A percentile compares a stretch with the other conserved stretches of the same genome.
These are phyloP conservation scores for Lepidurus arcticus DNA, from an alignment of 1,140 invertebrate genomes.

Conservation along the genomic window DNA sequence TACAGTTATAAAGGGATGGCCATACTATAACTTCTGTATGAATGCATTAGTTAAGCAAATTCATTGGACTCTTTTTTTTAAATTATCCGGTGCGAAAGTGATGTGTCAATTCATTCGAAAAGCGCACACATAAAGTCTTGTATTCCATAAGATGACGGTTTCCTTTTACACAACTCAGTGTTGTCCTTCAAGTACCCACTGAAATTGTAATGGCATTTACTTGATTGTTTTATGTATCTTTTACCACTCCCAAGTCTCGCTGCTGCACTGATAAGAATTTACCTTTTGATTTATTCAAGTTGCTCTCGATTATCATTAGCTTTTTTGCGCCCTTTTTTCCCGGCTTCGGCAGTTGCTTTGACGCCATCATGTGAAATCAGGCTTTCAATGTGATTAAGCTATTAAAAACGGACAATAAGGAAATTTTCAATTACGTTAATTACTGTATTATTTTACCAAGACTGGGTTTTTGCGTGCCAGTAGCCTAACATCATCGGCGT, in stretches of 20 bases:
- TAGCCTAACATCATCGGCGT: slow-evolving; percentile 51
- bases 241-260: slow-evolving; percentile 11
- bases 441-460: slow-evolving; percentile 54
- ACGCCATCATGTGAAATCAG: background rate
- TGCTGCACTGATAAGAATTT: background rate
- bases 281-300: background rate
- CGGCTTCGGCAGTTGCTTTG: background rate
- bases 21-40: background rate
- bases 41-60: slow-evolving; percentile 15
- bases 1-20: slow-evolving; percentile 8
- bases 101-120: background rate
- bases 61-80: background rate
- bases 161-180: background rate
- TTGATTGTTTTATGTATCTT: background rate
- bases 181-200: background rate
- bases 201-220: slow-evolving; percentile 1
- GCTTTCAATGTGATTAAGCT: slow-evolving; percentile 27
- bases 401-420: slow-evolving; percentile 9
- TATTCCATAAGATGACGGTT: background rate
- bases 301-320: slow-evolving; percentile 12
- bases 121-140: background rate
- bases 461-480: slow-evolving; percentile 49
- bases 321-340: slow-evolving; percentile 26
- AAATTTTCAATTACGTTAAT: slow-evolving; percentile 38
- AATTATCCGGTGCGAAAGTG: slow-evolving; percentile 8